These are phyloP conservation scores for Coturnix japonica DNA, from an alignment of 2,113 vertebrate genomes.

Conservation along the genomic window DNA sequence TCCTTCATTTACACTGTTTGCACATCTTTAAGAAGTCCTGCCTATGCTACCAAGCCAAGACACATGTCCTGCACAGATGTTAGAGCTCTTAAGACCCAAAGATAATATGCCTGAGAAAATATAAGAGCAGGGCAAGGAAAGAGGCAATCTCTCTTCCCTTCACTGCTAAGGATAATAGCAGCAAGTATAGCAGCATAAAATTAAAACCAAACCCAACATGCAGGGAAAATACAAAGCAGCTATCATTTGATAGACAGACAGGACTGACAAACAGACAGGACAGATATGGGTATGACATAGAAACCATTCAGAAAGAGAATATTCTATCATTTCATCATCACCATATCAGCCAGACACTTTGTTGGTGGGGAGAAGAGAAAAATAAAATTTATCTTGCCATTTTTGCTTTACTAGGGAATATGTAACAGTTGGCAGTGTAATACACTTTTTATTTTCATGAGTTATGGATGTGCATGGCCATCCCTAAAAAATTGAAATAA, in stretches of 20 bases:
- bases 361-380: constrained; percentile 54
- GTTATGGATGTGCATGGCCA: constrained; percentile 77
- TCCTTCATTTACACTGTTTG: constrained; percentile 9
- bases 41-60: constrained; percentile 11
- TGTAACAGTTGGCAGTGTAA: constrained; percentile 78
- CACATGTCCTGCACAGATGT: constrained; percentile 44
- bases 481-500: constrained; percentile 79
- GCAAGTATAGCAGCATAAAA: constrained; percentile 8
- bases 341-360: constrained; percentile 45
- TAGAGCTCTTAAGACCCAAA: constrained; percentile 52
- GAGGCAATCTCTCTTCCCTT: constrained; percentile 4
- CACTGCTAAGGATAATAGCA: constrained; percentile 3
- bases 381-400: constrained; percentile 77
- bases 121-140: neutral
- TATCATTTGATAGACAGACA: neutral
- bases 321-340: constrained; percentile 43
- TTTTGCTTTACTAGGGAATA: constrained; percentile 78
- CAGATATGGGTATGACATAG: neutral
- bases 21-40: constrained; percentile 13
- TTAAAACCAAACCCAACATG: constrained; percentile 17
- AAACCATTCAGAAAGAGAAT: constrained; percentile 29
- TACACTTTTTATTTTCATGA: constrained; percentile 80
- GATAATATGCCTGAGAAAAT: constrained; percentile 24
- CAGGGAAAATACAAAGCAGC: neutral
- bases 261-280: constrained; percentile 15